Evolutionary conservation across 2,113 vertebrate species (phyloP).

Genomic region (Lepidothrix coronata): DNA sequence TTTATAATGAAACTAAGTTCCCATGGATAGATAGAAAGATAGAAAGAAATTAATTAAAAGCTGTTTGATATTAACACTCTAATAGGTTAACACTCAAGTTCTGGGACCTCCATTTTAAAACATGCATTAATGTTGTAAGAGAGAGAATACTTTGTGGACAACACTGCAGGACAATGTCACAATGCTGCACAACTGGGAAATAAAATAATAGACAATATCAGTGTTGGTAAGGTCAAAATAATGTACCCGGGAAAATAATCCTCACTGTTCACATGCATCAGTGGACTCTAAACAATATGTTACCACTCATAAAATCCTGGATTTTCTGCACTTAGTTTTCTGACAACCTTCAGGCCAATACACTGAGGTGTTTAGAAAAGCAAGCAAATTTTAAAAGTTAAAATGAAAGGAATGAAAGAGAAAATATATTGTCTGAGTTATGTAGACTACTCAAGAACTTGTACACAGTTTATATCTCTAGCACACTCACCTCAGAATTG

Average conservation of each 20-base stretch:
- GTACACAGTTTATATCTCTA: not conserved
- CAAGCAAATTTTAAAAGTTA: not conserved
- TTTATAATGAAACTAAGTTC: not conserved
- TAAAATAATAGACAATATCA: not conserved
- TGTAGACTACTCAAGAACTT: not conserved
- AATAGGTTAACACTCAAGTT: not conserved
- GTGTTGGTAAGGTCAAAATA: not conserved
- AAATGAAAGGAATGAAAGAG: not conserved
- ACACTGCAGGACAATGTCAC: not conserved
- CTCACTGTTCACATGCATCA: not conserved
- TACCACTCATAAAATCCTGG: not conserved
- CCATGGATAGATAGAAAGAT: not conserved
- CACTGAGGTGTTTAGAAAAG: not conserved
- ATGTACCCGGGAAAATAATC: not conserved
- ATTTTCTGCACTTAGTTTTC: not conserved
- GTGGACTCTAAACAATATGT: not conserved
- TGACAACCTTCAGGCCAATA: not conserved
- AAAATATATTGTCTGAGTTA: not conserved
- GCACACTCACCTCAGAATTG: not conserved
- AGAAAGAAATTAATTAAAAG: not conserved
- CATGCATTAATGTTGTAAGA: not conserved
- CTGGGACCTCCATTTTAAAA: not conserved
- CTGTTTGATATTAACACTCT: not conserved
- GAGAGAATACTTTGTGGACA: not conserved
- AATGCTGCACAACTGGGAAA: not conserved